Conservation (phyloP, 30 jellyfish, hydroid and myxozoan genomes). For the Sanderia malayensis region DNA sequence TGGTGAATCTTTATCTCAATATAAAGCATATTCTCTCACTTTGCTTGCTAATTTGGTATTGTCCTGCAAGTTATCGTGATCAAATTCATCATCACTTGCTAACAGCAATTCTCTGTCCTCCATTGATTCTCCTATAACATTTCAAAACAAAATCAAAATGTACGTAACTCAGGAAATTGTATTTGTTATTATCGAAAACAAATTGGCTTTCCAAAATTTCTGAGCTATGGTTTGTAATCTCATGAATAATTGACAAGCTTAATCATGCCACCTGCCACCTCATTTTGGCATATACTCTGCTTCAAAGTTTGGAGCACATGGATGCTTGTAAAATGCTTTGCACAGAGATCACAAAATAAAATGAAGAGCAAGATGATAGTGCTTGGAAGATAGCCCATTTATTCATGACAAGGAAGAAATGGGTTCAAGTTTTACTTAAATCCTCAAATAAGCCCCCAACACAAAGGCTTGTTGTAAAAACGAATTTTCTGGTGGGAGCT, state of each 20-base stretch:
- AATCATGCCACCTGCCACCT: background rate
- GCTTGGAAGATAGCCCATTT: too few species aligned
- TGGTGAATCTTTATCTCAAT: background rate
- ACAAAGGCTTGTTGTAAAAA: too few species aligned
- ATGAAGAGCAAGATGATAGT: too few species aligned
- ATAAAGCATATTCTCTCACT: background rate
- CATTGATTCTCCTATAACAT: constrained; percentile 25
- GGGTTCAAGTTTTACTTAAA: too few species aligned
- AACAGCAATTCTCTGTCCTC: constrained; percentile 26
- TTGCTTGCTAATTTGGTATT: constrained; percentile 20
- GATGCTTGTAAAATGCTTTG: too few species aligned
- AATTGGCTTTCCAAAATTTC: too few species aligned
- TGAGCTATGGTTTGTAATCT: background rate
- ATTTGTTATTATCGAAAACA: background rate
- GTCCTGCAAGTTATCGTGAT: constrained; percentile 73
- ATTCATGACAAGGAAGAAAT: too few species aligned
- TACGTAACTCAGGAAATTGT: background rate
- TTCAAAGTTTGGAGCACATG: background rate
- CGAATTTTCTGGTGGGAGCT: too few species aligned
- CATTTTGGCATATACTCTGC: background rate
- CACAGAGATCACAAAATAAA: too few species aligned
- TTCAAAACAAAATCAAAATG: too few species aligned
- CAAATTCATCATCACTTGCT: constrained; percentile 89
- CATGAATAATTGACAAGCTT: background rate
- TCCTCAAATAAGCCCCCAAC: too few species aligned